phyloP scores from a whole-genome alignment of 2,113 vertebrate species.

The Anas platyrhynchos region DNA sequence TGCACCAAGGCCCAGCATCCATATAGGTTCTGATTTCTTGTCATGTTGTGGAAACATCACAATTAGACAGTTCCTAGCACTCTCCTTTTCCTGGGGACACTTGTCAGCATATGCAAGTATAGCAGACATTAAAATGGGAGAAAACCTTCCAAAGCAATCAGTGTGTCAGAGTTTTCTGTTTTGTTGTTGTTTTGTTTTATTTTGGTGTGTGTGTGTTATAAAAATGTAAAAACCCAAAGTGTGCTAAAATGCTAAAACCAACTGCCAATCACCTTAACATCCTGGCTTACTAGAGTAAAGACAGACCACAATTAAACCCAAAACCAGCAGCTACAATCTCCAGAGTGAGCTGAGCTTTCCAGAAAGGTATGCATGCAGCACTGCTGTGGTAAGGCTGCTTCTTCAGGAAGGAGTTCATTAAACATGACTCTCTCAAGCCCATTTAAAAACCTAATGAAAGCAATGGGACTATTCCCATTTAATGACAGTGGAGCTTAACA shows the following conservation, averaged over 20 bases:
- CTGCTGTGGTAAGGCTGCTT: not conserved
- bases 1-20: not conserved
- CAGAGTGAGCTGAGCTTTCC: not conserved
- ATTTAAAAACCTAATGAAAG: not conserved
- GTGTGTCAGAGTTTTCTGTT: not conserved
- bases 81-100: not conserved
- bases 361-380: not conserved
- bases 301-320: not conserved
- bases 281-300: not conserved
- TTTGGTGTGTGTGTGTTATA: not conserved
- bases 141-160: not conserved
- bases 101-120: not conserved
- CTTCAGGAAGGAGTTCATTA: not conserved
- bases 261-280: not conserved
- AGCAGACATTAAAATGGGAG: not conserved
- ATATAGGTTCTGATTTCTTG: conserved; percentile 10
- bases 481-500: not conserved
- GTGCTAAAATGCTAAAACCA: not conserved
- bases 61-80: not conserved
- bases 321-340: not conserved
- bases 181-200: not conserved
- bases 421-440: not conserved
- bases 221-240: not conserved
- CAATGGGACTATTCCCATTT: not conserved
- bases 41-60: conserved; percentile 14